phyloP scores from a whole-genome alignment of 2,113 vertebrate species.

The Callospermophilus lateralis region DNA sequence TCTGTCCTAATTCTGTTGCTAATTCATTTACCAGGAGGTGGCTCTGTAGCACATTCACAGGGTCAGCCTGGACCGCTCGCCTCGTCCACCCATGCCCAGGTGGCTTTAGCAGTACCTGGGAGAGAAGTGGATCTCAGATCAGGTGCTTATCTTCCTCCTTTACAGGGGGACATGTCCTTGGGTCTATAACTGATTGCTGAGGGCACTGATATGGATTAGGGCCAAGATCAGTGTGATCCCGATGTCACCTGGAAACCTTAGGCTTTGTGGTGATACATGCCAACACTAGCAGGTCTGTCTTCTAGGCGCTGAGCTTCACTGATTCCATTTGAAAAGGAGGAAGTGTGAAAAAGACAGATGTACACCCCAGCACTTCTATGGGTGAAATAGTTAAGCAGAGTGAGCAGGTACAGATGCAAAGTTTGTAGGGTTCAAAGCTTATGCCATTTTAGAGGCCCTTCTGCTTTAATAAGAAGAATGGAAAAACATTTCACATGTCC shows the following conservation, averaged over 20 bases:
- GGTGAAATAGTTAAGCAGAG: neutral
- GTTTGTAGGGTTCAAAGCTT: neutral
- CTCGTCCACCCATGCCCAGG: neutral
- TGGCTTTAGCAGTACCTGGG: neutral
- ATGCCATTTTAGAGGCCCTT: neutral
- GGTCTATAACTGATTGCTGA: neutral
- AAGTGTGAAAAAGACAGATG: neutral
- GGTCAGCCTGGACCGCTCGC: too few relatives aligned
- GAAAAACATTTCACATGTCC: neutral
- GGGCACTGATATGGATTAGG: neutral
- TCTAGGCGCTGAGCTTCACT: too few relatives aligned
- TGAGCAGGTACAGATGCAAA: neutral
- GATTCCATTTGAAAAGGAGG: neutral
- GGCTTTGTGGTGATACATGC: neutral
- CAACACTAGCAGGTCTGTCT: neutral
- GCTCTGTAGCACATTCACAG: neutral
- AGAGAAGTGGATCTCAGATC: neutral
- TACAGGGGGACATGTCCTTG: neutral
- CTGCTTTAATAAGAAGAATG: neutral
- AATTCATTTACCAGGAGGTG: neutral
- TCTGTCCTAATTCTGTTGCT: neutral
- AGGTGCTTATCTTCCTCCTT: neutral
- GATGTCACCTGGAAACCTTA: neutral
- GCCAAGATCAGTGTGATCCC: neutral
- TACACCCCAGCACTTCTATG: neutral